Conservation (phyloP, 2,797 vertebrate species). For the Simalia tracyae region DNA sequence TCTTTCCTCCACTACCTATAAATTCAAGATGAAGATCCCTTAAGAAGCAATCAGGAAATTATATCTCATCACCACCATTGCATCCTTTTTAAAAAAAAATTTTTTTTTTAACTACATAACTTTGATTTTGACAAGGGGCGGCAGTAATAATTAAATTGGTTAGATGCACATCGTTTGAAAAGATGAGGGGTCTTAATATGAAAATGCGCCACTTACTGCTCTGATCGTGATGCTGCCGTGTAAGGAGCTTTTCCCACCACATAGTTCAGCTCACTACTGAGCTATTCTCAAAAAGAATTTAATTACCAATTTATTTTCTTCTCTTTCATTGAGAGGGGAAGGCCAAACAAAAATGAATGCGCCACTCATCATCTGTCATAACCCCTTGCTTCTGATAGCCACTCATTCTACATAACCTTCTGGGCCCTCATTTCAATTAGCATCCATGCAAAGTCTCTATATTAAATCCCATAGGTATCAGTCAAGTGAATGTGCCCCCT, state of each 20-base stretch:
- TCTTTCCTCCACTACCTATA: conserved; percentile 59
- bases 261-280: background rate
- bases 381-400: background rate
- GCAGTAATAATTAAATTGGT: conserved; percentile 9
- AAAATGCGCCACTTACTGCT: background rate
- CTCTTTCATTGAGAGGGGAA: background rate
- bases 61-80: background rate
- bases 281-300: conserved; percentile 11
- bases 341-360: background rate
- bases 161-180: conserved; percentile 13
- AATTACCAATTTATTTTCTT: background rate
- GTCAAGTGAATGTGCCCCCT: background rate
- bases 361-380: background rate
- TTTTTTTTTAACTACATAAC: background rate
- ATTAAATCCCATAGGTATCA: background rate
- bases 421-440: background rate
- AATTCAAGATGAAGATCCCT: conserved; percentile 43
- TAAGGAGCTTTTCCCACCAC: background rate
- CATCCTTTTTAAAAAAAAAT: too few relatives aligned
- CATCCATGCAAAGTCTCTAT: background rate
- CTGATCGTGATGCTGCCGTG: background rate
- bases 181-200: background rate
- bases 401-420: background rate
- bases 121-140: conserved; percentile 44
- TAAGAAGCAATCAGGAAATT: conserved; percentile 41